phyloP scores from a whole-genome alignment of 2,797 vertebrate species.

The Dromococcyx pavoninus region DNA sequence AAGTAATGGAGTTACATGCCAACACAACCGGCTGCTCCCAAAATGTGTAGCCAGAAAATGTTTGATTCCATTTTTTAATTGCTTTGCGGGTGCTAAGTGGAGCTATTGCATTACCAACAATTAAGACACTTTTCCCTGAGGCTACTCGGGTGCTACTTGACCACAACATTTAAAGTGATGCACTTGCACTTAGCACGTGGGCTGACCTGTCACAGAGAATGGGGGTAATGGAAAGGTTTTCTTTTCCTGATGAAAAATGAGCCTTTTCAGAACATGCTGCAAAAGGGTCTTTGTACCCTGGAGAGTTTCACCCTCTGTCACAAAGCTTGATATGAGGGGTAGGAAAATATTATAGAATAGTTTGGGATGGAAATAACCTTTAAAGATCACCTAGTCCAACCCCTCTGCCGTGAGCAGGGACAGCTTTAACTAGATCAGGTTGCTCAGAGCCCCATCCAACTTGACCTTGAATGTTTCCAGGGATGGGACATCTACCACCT shows the following conservation, averaged over 20 bases:
- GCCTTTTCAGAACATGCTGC: background rate
- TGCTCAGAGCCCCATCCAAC: background rate
- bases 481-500: background rate
- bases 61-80: conserved; percentile 67
- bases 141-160: background rate
- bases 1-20: conserved; percentile 67
- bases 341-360: background rate
- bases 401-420: background rate
- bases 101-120: conserved; percentile 64
- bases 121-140: background rate
- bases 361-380: background rate
- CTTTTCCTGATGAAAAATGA: background rate
- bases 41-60: conserved; percentile 68
- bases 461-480: background rate
- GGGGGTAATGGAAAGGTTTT: background rate
- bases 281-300: background rate
- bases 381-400: background rate
- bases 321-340: background rate
- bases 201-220: background rate
- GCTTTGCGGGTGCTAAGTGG: conserved; percentile 69
- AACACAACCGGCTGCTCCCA: conserved; percentile 49
- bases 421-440: background rate
- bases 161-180: rapidly evolving
- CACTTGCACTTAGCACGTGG: rapidly evolving
- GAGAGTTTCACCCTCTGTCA: background rate